Conservation (phyloP, 2,113 vertebrate species). For the Isurus oxyrinchus region DNA sequence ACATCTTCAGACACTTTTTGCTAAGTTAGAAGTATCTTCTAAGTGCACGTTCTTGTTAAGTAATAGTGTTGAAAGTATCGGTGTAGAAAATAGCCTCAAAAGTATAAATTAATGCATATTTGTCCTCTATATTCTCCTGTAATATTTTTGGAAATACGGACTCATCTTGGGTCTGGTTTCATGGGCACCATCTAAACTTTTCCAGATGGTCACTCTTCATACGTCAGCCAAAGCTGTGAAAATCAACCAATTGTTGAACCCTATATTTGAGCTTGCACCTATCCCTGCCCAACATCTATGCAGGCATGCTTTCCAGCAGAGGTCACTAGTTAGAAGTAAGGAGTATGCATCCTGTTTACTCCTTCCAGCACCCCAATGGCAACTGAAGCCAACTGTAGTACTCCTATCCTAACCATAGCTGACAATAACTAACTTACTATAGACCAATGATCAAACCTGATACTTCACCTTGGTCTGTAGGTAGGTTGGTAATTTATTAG, state of each 20-base stretch:
- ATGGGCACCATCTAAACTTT: background rate
- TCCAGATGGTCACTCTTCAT: background rate
- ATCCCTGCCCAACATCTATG: background rate
- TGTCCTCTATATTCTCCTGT: background rate
- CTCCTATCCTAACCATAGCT: background rate
- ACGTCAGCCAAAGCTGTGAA: background rate
- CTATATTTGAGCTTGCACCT: background rate
- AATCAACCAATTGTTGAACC: background rate
- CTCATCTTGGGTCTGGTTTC: background rate
- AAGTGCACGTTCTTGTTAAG: background rate
- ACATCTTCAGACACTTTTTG: background rate
- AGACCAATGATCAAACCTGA: background rate
- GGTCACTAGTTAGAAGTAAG: background rate
- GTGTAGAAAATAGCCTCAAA: background rate
- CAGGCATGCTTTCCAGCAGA: background rate
- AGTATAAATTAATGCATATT: background rate
- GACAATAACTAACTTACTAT: background rate
- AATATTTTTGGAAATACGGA: background rate
- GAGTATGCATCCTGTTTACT: background rate
- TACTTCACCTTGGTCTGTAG: background rate
- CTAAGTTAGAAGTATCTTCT: background rate
- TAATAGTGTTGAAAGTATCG: background rate
- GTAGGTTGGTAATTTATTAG: background rate
- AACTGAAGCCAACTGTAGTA: background rate
- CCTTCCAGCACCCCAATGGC: background rate